Percentiles rank a stretch among this genome's conserved stretches.
Conservation (phyloP, 2,113 vertebrate genomes). For the Zosterops hypoxanthus region DNA sequence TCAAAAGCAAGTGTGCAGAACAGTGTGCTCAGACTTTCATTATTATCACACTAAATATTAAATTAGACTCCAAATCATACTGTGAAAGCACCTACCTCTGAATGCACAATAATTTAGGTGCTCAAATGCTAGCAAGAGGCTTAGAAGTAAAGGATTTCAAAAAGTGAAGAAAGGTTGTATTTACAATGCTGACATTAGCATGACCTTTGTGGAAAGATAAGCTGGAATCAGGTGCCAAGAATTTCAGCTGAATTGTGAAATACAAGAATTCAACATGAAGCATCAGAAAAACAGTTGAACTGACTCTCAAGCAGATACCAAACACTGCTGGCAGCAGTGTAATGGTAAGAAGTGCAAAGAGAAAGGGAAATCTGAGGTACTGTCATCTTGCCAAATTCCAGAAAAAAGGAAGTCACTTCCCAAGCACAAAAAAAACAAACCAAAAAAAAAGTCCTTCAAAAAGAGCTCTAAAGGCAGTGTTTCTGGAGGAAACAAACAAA, state of each 20-base stretch:
- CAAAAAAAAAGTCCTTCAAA: background rate
- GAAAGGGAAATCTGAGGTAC: constrained; percentile 14
- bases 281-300: background rate
- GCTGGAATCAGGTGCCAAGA: background rate
- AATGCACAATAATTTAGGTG: background rate
- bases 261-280: background rate
- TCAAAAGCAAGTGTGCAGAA: background rate
- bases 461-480: constrained; percentile 7
- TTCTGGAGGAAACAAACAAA: background rate
- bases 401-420: constrained; percentile 38
- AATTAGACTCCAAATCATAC: background rate
- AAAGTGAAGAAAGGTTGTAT: background rate
- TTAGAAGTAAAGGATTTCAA: background rate
- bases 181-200: background rate
- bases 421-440: background rate
- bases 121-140: background rate
- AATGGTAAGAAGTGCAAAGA: background rate
- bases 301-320: background rate
- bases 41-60: background rate
- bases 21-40: background rate
- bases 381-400: constrained; percentile 37
- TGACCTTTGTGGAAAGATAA: background rate
- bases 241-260: background rate
- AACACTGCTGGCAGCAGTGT: background rate
- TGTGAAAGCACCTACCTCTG: background rate